Base-by-base conservation (phyloP, 2,888 invertebrate species). In the Ormyrus rosae region DNA sequence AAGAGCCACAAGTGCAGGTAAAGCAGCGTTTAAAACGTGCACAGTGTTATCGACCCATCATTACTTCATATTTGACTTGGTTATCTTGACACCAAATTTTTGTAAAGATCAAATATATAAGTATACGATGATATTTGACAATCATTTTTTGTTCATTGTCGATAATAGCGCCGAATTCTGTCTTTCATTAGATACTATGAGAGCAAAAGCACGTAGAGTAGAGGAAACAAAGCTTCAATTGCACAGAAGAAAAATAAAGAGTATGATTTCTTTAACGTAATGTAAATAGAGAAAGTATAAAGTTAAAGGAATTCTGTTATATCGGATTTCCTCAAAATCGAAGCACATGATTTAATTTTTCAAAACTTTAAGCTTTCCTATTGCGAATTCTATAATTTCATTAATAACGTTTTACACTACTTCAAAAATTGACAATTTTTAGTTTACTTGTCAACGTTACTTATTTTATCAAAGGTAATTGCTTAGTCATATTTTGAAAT, bases 1-100 rank as follows among this genome's bases (percentile, higher is more conserved):
- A 70, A 80, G 73, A 78, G 74, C 67, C 70, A 74, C 77, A 82
- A 80, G 67, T 74, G 78, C 78, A 78, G 46, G 10, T 46, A 34
- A 78, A 78, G 74, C 67, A 65, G 65, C 70, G 19, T 74, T 65
- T 65, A 9, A 58, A 78, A 67, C 51, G 70, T 71, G 75, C 75
- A 79, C 58, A 64, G 56, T 71, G 58, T 71, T 81, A 69, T 76
- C 68, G 76, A 64, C 64, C 50, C 72, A 78, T 70, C 58, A 58
- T 76, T 67, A 67, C 61, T 78, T 72, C 3, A 61, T 76, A 61
- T 53, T 71, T 45, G 45, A 34, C 71, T 76, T 72, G 76, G 80
- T 63, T 51, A 34, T 80, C 50, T 5, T 55, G 53, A 13, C 10
- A 51, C 72, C 81, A 56, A 77, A 56, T 63, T 76, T 53, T 50